Evolutionary conservation across 2,113 vertebrate genomes (phyloP), one percentile per base, ranked within the genome.

Genomic region (Cebidichthys violaceus): DNA sequence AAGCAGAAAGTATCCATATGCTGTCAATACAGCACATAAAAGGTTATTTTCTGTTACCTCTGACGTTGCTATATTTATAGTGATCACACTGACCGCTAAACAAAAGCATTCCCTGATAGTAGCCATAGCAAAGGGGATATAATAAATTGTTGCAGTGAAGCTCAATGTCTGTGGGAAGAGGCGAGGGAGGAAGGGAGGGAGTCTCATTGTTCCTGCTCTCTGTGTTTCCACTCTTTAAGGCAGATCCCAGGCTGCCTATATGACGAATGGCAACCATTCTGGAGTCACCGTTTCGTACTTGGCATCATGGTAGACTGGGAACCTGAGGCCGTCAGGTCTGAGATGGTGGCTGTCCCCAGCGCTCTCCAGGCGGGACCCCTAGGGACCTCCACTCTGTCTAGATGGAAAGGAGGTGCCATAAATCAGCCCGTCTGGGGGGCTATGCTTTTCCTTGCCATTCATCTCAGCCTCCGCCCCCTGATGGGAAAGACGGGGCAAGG

Each of bases 221-320:
- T 43, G 71, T 73, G 72, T 88, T 89, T 84, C 76, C 50, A 45
- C 89, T 92, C 89, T 95, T 95, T 92, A 93, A 96, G 93, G 91
- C 86, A 90, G 92, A 94, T 96, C 96, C 95, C 95, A 82, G 94
- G 94, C 96, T 95, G 93, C 94, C 93, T 89, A 91, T 83, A 92
- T 97, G 96, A 97, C 95, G 95, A 96, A 97, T 97, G 95, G 95
- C 92, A 90, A 94, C 93, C 94, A 94, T 95, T 97, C 94, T 95
- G 90, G 89, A 76, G 92, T 90, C 95, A 94, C 92, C 86, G 88
- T 95, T 96, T 95, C 94, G 95, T 95, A 95, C 94, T 94, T 96
- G 96, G 96, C 96, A 96, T 95, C 95, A 92, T 77, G 29, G 94
- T 88, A 93, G 91, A 94, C 93, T 94, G 79, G 85, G 91, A 96